Base-by-base conservation (phyloP, 2,113 vertebrate species). In the Neogobius melanostomus region DNA sequence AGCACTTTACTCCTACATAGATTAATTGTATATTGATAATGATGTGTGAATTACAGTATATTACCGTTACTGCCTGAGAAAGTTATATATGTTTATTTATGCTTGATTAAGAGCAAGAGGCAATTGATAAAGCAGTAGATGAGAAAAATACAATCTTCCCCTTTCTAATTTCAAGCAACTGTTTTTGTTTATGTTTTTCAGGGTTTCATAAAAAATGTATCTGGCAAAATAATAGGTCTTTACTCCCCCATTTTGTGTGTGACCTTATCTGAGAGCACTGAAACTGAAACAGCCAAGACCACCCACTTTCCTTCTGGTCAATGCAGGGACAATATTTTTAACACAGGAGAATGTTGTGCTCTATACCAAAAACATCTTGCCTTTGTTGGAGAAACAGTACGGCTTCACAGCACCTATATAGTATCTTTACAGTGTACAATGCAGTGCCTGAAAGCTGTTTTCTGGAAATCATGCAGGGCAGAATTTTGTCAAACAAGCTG, bases 171-270 rank as follows among this genome's bases (percentile, higher is more conserved):
- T 75, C 28, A 36, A 36, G 28, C 28, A 36, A 36, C 28, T 73
- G 77, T 74, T 80, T 77, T 63, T 74, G 6, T 69, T 74, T 17
- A 77, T 63, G 57, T 50, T 51, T 21, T 54, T 74, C 53, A 69
- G 68, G 49, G 74, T 16, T 68, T 82, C 46, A 51, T 71, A 16
- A 54, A 42, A 45, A 57, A 74, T 53, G 49, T 45, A 75, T 70
- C 67, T 66, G 65, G 62, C 66, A 44, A 71, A 72, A 74, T 74
- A 79, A 77, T 63, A 72, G 52, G 47, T 42, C 49, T 47, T 16
- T 15, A 63, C 45, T 10, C 49, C 69, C 46, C 56, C 36, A 74
- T 66, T 81, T 69, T 74, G 60, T 14, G 60, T 14, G 5, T 14
- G 59, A 3, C 54, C 56, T 51, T 56, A 64, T 75, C 63, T 65